Base-by-base conservation (phyloP, 2,113 vertebrate genomes). In the Echinops telfairi region DNA sequence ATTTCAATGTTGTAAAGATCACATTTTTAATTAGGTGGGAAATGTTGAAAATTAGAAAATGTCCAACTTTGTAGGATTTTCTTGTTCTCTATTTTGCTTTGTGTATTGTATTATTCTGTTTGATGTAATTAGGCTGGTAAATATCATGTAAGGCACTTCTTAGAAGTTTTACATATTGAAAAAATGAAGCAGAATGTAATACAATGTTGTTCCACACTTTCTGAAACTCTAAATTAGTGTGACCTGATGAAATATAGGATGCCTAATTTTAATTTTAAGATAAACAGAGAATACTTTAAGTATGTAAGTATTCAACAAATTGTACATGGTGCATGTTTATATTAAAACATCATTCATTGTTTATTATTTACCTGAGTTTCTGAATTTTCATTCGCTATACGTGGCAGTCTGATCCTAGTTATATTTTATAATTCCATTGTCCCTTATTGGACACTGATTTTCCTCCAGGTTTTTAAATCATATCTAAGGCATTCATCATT, bases 401-500 rank as follows among this genome's bases (percentile, higher is more conserved):
- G 62, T 87, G 77, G 9, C 29, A 77, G 14, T 27, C 38, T 1
- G 22, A 16, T 57, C 25, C 20, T 71, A 60, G 27, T 64, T 77
- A 64, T 92, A 4, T 1, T 83, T 95, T n/a, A 20, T 71, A 33
- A 1, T 62, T 23, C 15, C 19, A 10, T 66, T 77, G 15, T 10
- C 6, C 6, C 23, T 76, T 92, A 31, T 66, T 15, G 9, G 17
- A 71, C 36, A 36, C 57, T 88, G 83, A 43, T 71, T 94, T 86
- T 93, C 22, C 15, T 85, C 64, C 66, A 47, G 47, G 47, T 53
- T 53, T 53, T 53, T 53, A 53, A 53, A 11, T 79, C 25, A 10
- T 71, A 89, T 29, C 8, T 79, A 83, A 88, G 58, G 60, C 83
- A 36, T 92, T 89, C 62, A 70, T 70, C n/a, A 83, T 89, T 90